Percentiles rank a stretch among this genome's conserved stretches.
Evolutionary conservation across 2,113 vertebrate species (phyloP).

Genomic region (Saguinus midas): DNA sequence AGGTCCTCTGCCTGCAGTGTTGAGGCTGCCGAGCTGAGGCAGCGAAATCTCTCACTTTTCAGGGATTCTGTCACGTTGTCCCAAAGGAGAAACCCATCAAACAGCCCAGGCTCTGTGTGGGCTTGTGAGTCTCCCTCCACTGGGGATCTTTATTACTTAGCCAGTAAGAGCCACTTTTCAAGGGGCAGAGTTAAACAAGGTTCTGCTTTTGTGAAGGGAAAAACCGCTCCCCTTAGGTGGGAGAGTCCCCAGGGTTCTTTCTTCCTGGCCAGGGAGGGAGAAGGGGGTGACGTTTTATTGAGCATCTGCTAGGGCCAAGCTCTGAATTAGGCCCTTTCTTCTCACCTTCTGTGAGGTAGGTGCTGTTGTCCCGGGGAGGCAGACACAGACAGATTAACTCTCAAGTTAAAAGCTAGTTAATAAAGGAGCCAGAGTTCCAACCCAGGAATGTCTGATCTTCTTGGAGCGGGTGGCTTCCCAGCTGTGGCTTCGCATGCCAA

Average conservation of each 20-base stretch:
- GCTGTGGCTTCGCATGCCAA: neutral
- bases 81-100: accelerated
- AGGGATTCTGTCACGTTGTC: neutral
- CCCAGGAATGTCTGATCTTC: neutral
- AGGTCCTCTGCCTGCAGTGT: neutral
- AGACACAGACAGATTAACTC: accelerated
- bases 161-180: neutral
- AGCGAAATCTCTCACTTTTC: neutral
- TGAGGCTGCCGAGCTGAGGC: neutral
- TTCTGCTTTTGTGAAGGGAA: neutral
- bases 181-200: neutral
- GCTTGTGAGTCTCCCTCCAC: neutral
- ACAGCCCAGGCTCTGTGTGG: accelerated
- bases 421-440: neutral
- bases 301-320: accelerated
- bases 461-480: accelerated
- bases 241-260: neutral
- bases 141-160: accelerated
- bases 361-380: neutral
- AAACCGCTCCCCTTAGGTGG: no score
- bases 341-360: accelerated
- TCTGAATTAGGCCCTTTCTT: neutral
- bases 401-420: accelerated
- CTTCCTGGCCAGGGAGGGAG: neutral
- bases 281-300: accelerated